phyloP scores from a whole-genome alignment of 2,113 vertebrate genomes.

The Lepidiolamprologus cunningtoni region DNA sequence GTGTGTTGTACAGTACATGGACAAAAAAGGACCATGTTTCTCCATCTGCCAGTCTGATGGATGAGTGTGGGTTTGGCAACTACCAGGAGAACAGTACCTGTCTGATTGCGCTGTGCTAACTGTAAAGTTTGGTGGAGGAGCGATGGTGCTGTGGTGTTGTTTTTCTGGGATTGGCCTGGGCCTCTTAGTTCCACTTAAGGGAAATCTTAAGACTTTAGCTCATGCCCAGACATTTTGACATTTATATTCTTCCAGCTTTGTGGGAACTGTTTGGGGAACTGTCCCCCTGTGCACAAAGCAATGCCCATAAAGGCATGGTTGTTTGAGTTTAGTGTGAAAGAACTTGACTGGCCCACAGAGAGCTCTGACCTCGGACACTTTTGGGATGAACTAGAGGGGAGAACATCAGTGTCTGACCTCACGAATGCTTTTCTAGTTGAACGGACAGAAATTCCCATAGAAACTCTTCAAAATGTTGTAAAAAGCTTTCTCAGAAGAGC shows the following conservation, averaged over 20 bases:
- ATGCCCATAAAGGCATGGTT: background rate
- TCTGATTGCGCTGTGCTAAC: background rate
- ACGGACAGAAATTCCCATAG: background rate
- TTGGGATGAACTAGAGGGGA: background rate
- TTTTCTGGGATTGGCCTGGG: background rate
- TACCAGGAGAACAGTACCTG: background rate
- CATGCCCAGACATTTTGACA: background rate
- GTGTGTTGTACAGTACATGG: background rate
- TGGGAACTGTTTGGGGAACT: background rate
- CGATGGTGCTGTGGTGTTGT: background rate
- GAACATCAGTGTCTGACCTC: background rate
- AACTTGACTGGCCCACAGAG: background rate
- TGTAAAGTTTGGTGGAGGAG: background rate
- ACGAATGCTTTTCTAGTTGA: background rate
- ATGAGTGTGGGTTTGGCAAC: background rate
- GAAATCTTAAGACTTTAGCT: background rate
- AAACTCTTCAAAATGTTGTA: background rate
- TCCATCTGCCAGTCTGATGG: background rate
- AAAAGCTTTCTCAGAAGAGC: background rate
- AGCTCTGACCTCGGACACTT: background rate
- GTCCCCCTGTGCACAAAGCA: background rate
- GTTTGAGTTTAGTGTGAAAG: background rate
- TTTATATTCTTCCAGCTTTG: background rate
- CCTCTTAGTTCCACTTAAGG: background rate
- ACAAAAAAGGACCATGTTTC: background rate